phyloP scores from a whole-genome alignment of 1,140 invertebrate genomes.

The Plodia interpunctella region DNA sequence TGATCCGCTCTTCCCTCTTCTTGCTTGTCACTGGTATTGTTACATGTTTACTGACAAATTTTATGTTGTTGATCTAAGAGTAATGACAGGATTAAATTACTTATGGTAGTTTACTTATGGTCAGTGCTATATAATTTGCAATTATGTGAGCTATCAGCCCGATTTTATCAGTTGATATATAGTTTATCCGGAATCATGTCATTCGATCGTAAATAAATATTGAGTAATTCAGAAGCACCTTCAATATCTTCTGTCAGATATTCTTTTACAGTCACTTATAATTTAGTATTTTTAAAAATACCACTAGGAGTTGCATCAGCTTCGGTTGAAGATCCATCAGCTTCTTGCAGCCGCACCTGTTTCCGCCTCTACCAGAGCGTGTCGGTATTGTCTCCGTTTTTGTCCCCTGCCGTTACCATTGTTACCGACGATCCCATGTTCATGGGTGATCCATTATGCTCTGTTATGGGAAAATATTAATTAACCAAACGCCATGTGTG shows the following conservation, averaged over 20 bases:
- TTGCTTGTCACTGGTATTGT: background rate
- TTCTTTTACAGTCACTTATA: too few species aligned
- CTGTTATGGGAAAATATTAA: slow-evolving; percentile 13
- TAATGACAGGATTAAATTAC: too few species aligned
- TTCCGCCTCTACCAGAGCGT: slow-evolving; percentile 36
- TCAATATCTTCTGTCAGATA: too few species aligned
- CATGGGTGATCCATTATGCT: slow-evolving; percentile 11
- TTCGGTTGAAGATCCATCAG: background rate
- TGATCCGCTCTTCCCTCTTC: background rate
- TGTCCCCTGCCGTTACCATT: slow-evolving; percentile 26
- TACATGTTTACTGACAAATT: background rate
- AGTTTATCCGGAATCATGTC: too few species aligned
- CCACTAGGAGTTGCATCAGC: background rate
- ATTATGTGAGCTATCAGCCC: too few species aligned
- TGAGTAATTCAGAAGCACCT: too few species aligned
- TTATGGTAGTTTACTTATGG: too few species aligned
- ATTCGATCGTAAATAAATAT: too few species aligned
- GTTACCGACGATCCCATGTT: slow-evolving; percentile 17
- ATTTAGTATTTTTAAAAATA: background rate
- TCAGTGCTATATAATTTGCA: too few species aligned
- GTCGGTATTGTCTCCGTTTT: slow-evolving; percentile 41
- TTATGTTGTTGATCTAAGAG: background rate
- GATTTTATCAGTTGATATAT: too few species aligned
- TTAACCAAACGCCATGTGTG: background rate
- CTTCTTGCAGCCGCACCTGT: slow-evolving; percentile 25